Conservation (phyloP, 2,888 invertebrate genomes). For the Acanthacorydalis orientalis region DNA sequence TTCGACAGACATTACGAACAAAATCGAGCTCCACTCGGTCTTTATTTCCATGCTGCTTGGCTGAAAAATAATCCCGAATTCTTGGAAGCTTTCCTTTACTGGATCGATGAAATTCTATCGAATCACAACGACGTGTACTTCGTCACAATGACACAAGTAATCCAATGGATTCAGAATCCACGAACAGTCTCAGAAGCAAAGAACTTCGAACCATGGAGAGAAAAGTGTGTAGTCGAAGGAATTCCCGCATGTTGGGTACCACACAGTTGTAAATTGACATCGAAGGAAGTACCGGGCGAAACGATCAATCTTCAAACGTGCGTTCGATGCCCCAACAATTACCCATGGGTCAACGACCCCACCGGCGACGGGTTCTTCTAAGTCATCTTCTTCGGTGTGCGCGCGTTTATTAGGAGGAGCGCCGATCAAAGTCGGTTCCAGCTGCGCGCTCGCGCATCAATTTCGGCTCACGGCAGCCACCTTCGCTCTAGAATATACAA, state of each 20-base stretch:
- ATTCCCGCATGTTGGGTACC: slow-evolving; percentile 73
- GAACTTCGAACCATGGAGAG: slow-evolving; percentile 89
- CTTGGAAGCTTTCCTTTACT: slow-evolving; percentile 80
- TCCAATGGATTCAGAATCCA: slow-evolving; percentile 91
- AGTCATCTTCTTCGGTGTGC: slow-evolving; percentile 23
- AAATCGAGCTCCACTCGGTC: slow-evolving; percentile 74
- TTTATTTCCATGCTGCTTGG: slow-evolving; percentile 91
- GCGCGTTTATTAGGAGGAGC: too few species aligned
- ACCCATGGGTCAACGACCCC: slow-evolving; percentile 89
- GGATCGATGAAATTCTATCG: slow-evolving; percentile 76
- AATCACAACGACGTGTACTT: slow-evolving; percentile 86
- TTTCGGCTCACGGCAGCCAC: too few species aligned
- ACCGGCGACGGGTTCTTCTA: slow-evolving; percentile 82
- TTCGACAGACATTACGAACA: slow-evolving; percentile 84
- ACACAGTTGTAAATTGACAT: slow-evolving; percentile 77
- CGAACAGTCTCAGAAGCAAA: slow-evolving; percentile 68
- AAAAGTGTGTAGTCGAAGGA: slow-evolving; percentile 81
- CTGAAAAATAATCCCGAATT: slow-evolving; percentile 83
- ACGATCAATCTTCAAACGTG: slow-evolving; percentile 88
- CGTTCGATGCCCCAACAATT: slow-evolving; percentile 83
- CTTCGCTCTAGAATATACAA: not conserved
- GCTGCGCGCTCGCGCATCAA: too few species aligned
- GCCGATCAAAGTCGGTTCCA: too few species aligned
- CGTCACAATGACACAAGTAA: slow-evolving; percentile 90
- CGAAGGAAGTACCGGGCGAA: slow-evolving; percentile 87